Percentiles rank a stretch among this genome's conserved stretches.
Conservation (phyloP, 1,140 invertebrate genomes). For the Pseudobourletiella spinata region DNA sequence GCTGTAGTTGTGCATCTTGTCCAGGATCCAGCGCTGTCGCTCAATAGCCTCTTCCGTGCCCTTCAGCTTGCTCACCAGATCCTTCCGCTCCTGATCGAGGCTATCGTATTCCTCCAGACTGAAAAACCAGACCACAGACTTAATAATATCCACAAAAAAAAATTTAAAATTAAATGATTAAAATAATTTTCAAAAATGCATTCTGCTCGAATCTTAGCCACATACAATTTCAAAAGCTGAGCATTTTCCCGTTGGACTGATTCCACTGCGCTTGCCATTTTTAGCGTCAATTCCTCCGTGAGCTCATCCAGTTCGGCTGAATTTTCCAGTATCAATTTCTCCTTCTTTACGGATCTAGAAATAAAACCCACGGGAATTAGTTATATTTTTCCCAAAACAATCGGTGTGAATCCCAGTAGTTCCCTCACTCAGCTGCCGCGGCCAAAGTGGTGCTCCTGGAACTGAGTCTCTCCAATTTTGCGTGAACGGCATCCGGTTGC, state of each 20-base stretch:
- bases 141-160: background rate
- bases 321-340: background rate
- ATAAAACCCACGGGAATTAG: background rate
- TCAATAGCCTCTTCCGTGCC: background rate
- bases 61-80: conserved; percentile 5
- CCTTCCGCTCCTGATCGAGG: background rate
- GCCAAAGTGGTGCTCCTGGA: background rate
- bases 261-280: background rate
- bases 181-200: background rate
- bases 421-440: background rate
- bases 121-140: background rate
- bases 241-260: background rate
- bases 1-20: too few species aligned
- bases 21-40: background rate
- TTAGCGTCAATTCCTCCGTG: background rate
- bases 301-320: background rate
- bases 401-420: background rate
- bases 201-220: background rate
- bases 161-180: background rate
- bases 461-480: background rate
- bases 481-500: background rate
- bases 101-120: conserved; percentile 3
- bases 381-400: background rate
- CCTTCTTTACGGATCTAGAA: background rate
- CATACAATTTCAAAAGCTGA: background rate